Evolutionary conservation across 2,113 vertebrate genomes (phyloP).

Genomic region (Sphyrna mokarran): DNA sequence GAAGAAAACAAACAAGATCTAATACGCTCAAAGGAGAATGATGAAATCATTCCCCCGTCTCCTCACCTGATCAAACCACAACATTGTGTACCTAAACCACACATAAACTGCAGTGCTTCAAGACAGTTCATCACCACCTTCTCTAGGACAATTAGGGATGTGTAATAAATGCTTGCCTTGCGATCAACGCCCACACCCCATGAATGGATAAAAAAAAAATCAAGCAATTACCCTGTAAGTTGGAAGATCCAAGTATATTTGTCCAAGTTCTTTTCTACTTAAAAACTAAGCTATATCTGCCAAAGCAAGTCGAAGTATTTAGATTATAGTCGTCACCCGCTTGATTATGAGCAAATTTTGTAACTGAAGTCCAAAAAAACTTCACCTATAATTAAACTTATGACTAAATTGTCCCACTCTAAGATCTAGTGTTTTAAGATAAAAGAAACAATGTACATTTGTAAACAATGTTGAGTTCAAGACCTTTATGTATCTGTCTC

Average conservation of each 20-base stretch:
- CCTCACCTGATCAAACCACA: too few species aligned
- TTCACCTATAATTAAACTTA: neutral
- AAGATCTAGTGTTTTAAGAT: neutral
- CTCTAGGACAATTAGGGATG: neutral
- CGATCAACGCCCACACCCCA: neutral
- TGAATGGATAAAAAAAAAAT: neutral
- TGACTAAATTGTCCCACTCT: neutral
- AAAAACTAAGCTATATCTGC: too few species aligned
- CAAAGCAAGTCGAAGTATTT: neutral
- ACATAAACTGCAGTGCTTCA: neutral
- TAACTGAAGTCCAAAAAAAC: neutral
- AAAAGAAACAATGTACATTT: neutral
- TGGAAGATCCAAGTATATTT: neutral
- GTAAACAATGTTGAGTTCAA: slow-evolving; percentile 23
- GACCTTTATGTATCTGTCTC: neutral
- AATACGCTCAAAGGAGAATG: too few species aligned
- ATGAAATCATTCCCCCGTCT: too few species aligned
- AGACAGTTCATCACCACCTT: neutral
- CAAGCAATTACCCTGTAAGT: neutral
- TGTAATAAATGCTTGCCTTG: neutral
- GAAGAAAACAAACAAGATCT: too few species aligned
- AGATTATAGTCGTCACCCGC: neutral
- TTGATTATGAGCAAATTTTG: neutral
- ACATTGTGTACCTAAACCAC: neutral
- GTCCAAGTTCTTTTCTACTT: neutral